Percentiles rank a stretch among this genome's conserved stretches.
phyloP scores from a whole-genome alignment of 2,797 vertebrate species.

The Acestrorhynchus altus region DNA sequence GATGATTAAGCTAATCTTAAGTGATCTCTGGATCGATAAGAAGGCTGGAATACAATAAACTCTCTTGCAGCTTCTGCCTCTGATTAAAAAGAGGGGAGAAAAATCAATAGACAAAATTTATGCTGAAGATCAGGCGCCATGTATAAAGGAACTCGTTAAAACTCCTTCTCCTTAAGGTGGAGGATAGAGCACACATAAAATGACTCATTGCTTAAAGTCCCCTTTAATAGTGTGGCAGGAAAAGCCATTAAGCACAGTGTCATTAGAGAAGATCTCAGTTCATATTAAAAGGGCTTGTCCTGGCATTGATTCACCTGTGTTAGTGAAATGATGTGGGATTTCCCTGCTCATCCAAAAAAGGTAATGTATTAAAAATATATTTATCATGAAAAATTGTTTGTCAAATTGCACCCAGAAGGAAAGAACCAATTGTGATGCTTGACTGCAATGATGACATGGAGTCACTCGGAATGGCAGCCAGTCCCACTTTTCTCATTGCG shows the following conservation, averaged over 20 bases:
- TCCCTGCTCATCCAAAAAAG: too few relatives aligned
- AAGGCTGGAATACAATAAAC: constrained; percentile 34
- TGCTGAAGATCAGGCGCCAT: constrained; percentile 64
- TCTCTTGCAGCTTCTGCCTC: constrained; percentile 30
- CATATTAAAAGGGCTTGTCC: constrained; percentile 64
- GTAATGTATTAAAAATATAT: too few relatives aligned
- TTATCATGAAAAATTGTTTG: too few relatives aligned
- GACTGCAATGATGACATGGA: too few relatives aligned
- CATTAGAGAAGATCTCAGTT: constrained; percentile 68
- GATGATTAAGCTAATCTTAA: constrained; percentile 63
- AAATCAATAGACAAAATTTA: constrained; percentile 72
- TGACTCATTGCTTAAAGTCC: constrained; percentile 68
- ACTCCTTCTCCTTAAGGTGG: constrained; percentile 65
- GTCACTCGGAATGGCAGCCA: too few relatives aligned
- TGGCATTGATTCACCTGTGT: constrained; percentile 60
- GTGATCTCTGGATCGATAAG: constrained; percentile 56
- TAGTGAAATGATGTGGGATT: too few relatives aligned
- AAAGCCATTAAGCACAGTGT: constrained; percentile 65
- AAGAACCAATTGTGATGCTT: too few relatives aligned
- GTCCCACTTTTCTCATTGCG: too few relatives aligned
- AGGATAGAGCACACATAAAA: constrained; percentile 64
- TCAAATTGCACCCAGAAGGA: too few relatives aligned
- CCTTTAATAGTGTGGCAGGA: constrained; percentile 65
- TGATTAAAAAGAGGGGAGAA: constrained; percentile 51
- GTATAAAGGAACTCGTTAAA: constrained; percentile 66